Evolutionary conservation across 2,113 vertebrate genomes (phyloP), one percentile per base, ranked within the genome.

Genomic region (Clarias gariepinus): DNA sequence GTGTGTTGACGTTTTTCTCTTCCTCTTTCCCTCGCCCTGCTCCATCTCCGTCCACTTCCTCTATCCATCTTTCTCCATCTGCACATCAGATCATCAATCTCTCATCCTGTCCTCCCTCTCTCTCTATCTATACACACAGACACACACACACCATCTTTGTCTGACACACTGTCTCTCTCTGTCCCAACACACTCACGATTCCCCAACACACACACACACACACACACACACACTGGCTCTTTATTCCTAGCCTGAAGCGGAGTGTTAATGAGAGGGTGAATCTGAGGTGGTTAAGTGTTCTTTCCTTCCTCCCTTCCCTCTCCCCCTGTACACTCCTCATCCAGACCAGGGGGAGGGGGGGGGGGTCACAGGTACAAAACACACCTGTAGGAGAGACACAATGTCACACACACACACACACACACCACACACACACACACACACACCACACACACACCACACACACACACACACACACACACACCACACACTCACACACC

Each of bases 1-100:
- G 6, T 81, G 82, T 89, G 83, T 88, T 88, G 88, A 64, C 41
- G 18, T 87, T 88, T 88, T 80, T 89, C 85, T 82, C 84, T 86
- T 87, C 85, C 83, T 84, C 82, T 86, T 82, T 52, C 69, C 66
- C 69, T 76, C 82, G 6, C 83, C 84, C 89, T 85, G 61, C 57
- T 87, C 81, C 84, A 89, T 86, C 86, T 87, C 77, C 78, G 76
- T 84, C n/a, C 66, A 86, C 90, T 90, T 92, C 93, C 91, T 90
- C 90, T 89, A 88, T 92, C 92, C 89, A 68, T 93, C 92, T 92
- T 89, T 88, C 81, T 84, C 84, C 87, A 79, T 90, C 87, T 80
- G 64, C 87, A 74, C 77, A 85, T 73, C 66, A 85, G 33, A 55
- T 76, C 90, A 90, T 90, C 91, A 90, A 90, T 90, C 90, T 88